Conservation (phyloP, 1,140 invertebrate species). For the Drosophila sproati region DNA sequence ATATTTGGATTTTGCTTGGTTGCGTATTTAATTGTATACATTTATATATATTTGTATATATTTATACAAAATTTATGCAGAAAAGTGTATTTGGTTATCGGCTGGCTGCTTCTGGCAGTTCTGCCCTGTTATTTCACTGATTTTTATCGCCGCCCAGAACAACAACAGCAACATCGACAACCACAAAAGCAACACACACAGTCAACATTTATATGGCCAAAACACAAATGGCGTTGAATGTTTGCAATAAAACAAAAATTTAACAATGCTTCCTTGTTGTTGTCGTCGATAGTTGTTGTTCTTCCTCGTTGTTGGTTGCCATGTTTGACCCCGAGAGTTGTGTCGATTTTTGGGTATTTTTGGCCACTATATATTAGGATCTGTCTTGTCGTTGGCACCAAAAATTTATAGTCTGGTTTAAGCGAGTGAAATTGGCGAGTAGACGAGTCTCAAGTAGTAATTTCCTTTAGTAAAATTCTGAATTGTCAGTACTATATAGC, state of each 20-base stretch:
- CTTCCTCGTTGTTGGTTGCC: slow-evolving; percentile 7
- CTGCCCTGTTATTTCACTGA: slow-evolving; percentile 56
- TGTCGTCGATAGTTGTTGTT: slow-evolving; percentile 23
- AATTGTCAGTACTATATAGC: slow-evolving; percentile 29
- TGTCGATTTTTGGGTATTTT: slow-evolving; percentile 39
- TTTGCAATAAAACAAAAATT: slow-evolving; percentile 79
- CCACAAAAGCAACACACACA: slow-evolving; percentile 27
- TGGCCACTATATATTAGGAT: no score
- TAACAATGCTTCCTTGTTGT: slow-evolving; percentile 57
- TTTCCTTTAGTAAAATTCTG: slow-evolving; percentile 51
- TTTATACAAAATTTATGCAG: no score
- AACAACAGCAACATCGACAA: slow-evolving; percentile 42
- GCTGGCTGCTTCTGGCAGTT: slow-evolving; percentile 1
- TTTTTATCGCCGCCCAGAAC: slow-evolving; percentile 64
- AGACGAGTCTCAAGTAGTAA: slow-evolving; percentile 57
- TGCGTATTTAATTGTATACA: neutral
- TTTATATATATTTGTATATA: neutral
- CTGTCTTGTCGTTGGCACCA: slow-evolving; percentile 59
- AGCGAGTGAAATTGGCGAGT: slow-evolving; percentile 15
- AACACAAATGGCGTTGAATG: slow-evolving; percentile 79
- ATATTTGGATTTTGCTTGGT: neutral
- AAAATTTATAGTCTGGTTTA: slow-evolving; percentile 54
- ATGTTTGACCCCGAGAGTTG: slow-evolving; percentile 39
- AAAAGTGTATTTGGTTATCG: slow-evolving; percentile 7
- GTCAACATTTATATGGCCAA: slow-evolving; percentile 61